Base-by-base conservation (phyloP, 2,888 invertebrate species). In the Hyles lineata region DNA sequence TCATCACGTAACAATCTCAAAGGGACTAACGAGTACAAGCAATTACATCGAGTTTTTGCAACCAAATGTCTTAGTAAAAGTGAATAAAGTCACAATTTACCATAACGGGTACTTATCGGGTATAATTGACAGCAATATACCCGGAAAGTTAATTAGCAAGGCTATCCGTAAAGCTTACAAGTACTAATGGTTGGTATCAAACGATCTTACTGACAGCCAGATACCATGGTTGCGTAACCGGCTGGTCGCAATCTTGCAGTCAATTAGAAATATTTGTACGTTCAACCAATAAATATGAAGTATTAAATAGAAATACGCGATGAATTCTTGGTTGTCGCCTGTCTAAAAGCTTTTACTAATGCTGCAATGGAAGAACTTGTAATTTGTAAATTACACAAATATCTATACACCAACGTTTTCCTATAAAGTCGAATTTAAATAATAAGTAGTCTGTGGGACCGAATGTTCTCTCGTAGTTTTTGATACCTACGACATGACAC, bases 111-210 rank as follows among this genome's bases (percentile, higher is more conserved):
- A 62, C n/a, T n/a, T 32, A 21, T 60, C 25, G n/a, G 55, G n/a
- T 55, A 19, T 55, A 55, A 43, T 21, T 63, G 63, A 63, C 63
- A 43, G 21, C 35, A 63, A 63, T 63, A 21, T 63, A 63, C 63
- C 63, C 63, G 63, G 63, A 63, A 63, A 63, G 21, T 15, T 63
- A 63, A 63, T 63, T 63, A 43, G 11, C 63, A n/a, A 21, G 11
- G 43, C 21, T 63, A 21, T 43, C 43, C 63, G 43, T 63, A 21
- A 63, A 63, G 63, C 63, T 9, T 63, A 43, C 15, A 63, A n/a
- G 17, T 63, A 23, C 29, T 62, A 63, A 35, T 63, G n/a, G n/a
- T 8, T n/a, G 35, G 15, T 63, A 63, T 63, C 63, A 43, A 63
- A 19, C 35, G 21, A 63, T 63, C 63, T 43, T 63, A 35, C 35